These are phyloP conservation scores for Novumbra hubbsi DNA, from an alignment of 2,797 vertebrate species.

Conservation along the genomic window DNA sequence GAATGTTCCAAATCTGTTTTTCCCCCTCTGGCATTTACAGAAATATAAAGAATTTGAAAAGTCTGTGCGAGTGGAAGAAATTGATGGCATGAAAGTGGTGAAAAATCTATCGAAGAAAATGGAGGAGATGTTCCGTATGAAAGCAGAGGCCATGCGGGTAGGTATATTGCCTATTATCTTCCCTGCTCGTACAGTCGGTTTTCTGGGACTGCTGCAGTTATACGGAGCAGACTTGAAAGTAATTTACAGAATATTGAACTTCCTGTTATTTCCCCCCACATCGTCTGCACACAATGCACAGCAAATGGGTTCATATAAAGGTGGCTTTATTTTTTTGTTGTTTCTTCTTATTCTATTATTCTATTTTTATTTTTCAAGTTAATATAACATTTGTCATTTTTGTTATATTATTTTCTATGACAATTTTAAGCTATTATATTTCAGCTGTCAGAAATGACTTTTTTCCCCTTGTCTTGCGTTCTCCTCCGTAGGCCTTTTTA, in stretches of 20 bases:
- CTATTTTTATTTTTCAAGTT: background rate
- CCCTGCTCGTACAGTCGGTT: background rate
- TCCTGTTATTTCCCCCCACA: background rate
- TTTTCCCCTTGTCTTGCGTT: background rate
- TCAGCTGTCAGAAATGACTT: background rate
- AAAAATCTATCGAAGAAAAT: conserved; percentile 93
- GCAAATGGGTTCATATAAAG: background rate
- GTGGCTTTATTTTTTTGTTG: background rate
- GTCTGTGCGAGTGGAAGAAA: conserved; percentile 90
- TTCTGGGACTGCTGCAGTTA: background rate
- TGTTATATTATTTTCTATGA: background rate
- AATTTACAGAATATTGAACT: background rate
- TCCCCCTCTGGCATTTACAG: conserved; percentile 65
- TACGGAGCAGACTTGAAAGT: background rate
- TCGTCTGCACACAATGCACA: background rate
- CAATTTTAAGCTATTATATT: background rate
- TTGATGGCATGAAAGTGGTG: conserved; percentile 92
- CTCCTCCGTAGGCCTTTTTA: background rate
- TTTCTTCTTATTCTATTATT: background rate
- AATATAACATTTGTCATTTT: background rate
- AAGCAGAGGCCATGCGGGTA: conserved; percentile 91
- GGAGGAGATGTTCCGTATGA: conserved; percentile 96
- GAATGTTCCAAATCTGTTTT: background rate
- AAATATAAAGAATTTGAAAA: conserved; percentile 97
- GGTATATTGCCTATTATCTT: conserved; percentile 41